Evolutionary conservation across 2,797 vertebrate genomes (phyloP), one percentile per base, ranked within the genome.

Genomic region (Anas bahamensis): DNA sequence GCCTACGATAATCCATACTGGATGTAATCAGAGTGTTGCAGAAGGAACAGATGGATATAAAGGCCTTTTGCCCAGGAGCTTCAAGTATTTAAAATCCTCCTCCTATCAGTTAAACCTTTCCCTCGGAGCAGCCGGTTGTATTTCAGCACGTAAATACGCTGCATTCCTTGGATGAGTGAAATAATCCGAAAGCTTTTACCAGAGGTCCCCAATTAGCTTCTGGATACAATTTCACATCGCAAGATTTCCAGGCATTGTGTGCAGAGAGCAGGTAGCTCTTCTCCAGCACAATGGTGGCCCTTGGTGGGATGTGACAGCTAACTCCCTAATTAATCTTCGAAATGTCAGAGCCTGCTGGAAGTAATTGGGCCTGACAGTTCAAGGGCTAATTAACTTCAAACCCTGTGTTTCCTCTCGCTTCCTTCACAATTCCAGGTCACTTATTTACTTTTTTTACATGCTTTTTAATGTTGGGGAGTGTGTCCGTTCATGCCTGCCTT

Each of bases 331-430:
- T 98, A 98, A 96, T 97, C 96, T 95, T 91, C 6, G 5, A 98
- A 97, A 97, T 97, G 96, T 97, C 97, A 97, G 93, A 96, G 92
- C 72, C 97, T 94, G 91, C 95, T 97, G 93, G 94, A 97, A 92
- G 83, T 94, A 96, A 97, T 94, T 96, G 95, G 88, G 82, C 83
- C 94, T 96, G 97, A 94, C 95, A 96, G 95, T 97, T 97, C 94
- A 97, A 97, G 96, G 95, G 77, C 96, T 97, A 97, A 98, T 98
- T 98, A 98, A 95, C 94, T 91, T 91, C 83, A 97, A 96, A 95
- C 65, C 42, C 59, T 59, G 78, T 72, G 96, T 97, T 93, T 97
- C 95, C 74, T 79, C 65, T 87, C 90, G 60, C 74, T 93, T 97
- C 57, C 87, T 94, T 86, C 90, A 79, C 75, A 91, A 74, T 94